Evolutionary conservation across 2,888 invertebrate species (phyloP).

Genomic region (Volucella bombylans): DNA sequence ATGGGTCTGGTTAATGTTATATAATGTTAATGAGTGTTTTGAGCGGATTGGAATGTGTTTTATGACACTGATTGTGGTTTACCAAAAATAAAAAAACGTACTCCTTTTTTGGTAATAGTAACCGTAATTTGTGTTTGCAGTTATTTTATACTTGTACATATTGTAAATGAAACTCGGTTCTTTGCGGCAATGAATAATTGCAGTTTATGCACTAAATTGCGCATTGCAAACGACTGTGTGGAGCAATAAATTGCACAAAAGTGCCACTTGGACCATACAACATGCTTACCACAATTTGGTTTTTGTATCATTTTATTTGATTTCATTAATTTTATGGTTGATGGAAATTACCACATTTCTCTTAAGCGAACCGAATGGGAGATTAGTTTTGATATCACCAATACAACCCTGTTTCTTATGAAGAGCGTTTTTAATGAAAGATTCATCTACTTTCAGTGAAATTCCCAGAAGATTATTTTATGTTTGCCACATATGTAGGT

Average conservation of each 20-base stretch:
- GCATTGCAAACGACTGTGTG: not conserved
- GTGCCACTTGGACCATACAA: no score
- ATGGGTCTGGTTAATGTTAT: not conserved
- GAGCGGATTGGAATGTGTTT: slow-evolving; percentile 6
- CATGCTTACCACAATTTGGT: not conserved
- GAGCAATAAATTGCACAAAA: not conserved
- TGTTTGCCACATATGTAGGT: no score
- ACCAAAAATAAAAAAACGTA: not conserved
- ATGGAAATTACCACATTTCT: no score
- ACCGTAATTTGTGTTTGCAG: not conserved
- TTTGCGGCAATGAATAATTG: slow-evolving; percentile 33
- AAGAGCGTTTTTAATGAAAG: no score
- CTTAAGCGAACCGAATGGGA: no score
- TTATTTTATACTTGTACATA: not conserved
- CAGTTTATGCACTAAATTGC: not conserved
- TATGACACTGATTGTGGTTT: not conserved
- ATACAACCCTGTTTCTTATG: no score
- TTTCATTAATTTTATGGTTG: not conserved
- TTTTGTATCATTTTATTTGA: not conserved
- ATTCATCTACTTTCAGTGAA: no score
- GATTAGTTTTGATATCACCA: no score
- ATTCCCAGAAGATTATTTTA: no score
- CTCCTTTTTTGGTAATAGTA: slow-evolving; percentile 5
- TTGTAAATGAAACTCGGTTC: slow-evolving; percentile 6
- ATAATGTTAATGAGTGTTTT: not conserved